Conservation (phyloP, 2,113 vertebrate genomes). For the Xiphias gladius region DNA sequence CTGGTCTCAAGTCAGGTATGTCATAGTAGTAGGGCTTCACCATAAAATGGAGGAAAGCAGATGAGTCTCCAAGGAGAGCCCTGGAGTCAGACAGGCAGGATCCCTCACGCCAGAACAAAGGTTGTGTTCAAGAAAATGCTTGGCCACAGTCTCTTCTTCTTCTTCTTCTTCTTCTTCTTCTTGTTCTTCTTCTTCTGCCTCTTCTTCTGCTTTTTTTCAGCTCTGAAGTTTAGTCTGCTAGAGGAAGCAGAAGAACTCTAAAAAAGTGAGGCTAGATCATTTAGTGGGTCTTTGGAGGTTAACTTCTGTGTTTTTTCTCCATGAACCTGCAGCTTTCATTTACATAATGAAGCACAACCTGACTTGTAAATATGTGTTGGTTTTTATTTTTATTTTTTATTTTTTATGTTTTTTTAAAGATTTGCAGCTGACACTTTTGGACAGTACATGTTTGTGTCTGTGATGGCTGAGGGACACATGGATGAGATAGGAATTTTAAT, state of each 20-base stretch:
- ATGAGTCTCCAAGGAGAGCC: conserved; percentile 86
- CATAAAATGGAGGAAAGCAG: conserved; percentile 99
- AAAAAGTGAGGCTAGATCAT: conserved; percentile 59
- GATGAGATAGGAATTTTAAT: conserved; percentile 77
- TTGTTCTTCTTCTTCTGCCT: conserved; percentile 14
- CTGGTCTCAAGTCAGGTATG: conserved; percentile 95
- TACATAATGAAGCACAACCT: background rate
- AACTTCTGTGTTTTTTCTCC: conserved; percentile 39
- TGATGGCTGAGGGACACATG: conserved; percentile 53
- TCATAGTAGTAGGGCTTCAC: conserved; percentile 89
- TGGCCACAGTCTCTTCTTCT: conserved; percentile 37
- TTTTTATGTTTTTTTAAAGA: background rate
- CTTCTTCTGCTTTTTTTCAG: conserved; percentile 33
- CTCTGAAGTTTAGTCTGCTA: conserved; percentile 54
- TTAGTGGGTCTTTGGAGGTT: conserved; percentile 61
- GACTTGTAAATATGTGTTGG: background rate
- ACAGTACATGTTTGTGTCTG: conserved; percentile 14
- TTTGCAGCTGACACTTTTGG: conserved; percentile 10
- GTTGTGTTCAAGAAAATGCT: conserved; percentile 65
- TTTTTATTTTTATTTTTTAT: background rate
- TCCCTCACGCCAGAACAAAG: conserved; percentile 82
- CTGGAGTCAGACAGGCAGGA: conserved; percentile 81
- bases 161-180: conserved; percentile 24
- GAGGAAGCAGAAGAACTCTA: conserved; percentile 70
- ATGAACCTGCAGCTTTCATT: conserved; percentile 3